Base-by-base conservation (phyloP, 2,113 vertebrate species). In the Salvelinus namaycush region DNA sequence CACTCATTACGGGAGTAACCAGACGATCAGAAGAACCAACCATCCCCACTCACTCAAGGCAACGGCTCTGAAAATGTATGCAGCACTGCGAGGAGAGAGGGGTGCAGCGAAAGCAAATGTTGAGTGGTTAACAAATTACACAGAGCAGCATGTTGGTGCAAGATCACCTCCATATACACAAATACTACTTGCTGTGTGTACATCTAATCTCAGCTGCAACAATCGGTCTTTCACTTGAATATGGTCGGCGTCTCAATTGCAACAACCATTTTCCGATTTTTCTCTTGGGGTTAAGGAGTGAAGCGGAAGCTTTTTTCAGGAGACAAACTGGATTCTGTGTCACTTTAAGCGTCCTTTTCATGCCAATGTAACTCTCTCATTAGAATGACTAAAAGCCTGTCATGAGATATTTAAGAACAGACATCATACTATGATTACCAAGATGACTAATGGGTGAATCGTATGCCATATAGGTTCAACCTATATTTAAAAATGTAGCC, bases 191-290 rank as follows among this genome's bases (percentile, higher is more conserved):
- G 16, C 68, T 67, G 70, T 70, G 18, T 68, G 68, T 59, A 70
- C 14, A 2, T 83, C 66, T 81, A 51, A 51, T 51, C 77, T 84
- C 74, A 77, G 72, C 66, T 84, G 66, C 80, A 81, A 29, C 64
- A 5, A 11, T 6, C 16, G 4, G 75, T 18, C 51, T 54, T 73
- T 75, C 60, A 76, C 79, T 82, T 74, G 44, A 83, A 62, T 76
- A 77, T 82, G 85, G 78, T 78, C 26, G 20, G 34, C 64, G 60
- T 81, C 89, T 91, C 90, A 91, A 91, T 91, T 91, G 89, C 90
- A 91, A 89, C 89, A 92, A 91, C 90, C 89, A 92, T 91, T 87
- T 86, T 73, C 75, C 8, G 3, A 60, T 70, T 20, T 69, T 68
- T 16, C 65, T 60, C 48, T 22, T 8, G n/a, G 8, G 7, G 11